A percentile compares a stretch with the other conserved stretches of the same genome.
Conservation (phyloP, 2,888 invertebrate species). For the Vesta saturnalis region DNA sequence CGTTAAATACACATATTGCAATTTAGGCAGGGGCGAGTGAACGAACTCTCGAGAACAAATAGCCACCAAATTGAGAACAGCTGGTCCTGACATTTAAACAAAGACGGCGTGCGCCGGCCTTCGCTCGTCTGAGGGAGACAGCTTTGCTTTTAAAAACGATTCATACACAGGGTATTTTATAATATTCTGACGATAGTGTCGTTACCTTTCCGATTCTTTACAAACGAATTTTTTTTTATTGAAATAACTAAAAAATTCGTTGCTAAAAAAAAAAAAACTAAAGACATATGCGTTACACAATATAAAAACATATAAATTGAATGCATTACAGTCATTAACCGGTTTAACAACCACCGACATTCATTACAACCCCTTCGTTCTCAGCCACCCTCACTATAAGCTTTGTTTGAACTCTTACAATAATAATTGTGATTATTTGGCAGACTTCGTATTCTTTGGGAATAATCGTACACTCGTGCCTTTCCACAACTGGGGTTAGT, state of each 20-base stretch:
- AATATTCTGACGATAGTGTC: slow-evolving; percentile 29
- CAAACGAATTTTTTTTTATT: slow-evolving; percentile 7
- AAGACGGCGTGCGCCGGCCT: slow-evolving; percentile 61
- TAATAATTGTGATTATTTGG: slow-evolving; percentile 42
- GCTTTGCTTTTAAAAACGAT: slow-evolving; percentile 46
- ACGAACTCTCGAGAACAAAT: slow-evolving; percentile 51
- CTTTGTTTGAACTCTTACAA: slow-evolving; percentile 39
- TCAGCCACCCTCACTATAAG: slow-evolving; percentile 31
- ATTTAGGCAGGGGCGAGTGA: slow-evolving; percentile 44
- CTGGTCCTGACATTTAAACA: slow-evolving; percentile 66
- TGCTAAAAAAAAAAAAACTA: slow-evolving; percentile 14
- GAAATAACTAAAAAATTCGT: slow-evolving; percentile 10
- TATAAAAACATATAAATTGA: slow-evolving; percentile 31
- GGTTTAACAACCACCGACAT: slow-evolving; percentile 36
- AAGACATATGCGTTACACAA: slow-evolving; percentile 10
- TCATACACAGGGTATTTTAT: slow-evolving; percentile 32
- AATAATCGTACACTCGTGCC: slow-evolving; percentile 38
- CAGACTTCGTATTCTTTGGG: slow-evolving; percentile 39
- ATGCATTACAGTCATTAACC: slow-evolving; percentile 37
- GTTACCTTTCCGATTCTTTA: slow-evolving; percentile 29
- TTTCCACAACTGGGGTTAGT: slow-evolving; percentile 35
- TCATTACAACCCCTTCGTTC: slow-evolving; percentile 36
- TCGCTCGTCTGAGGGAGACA: slow-evolving; percentile 59
- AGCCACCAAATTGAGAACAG: slow-evolving; percentile 62
- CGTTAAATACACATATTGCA: slow-evolving; percentile 50